Evolutionary conservation across 2,888 invertebrate species (phyloP).

Genomic region (Mimachlamys varia): DNA sequence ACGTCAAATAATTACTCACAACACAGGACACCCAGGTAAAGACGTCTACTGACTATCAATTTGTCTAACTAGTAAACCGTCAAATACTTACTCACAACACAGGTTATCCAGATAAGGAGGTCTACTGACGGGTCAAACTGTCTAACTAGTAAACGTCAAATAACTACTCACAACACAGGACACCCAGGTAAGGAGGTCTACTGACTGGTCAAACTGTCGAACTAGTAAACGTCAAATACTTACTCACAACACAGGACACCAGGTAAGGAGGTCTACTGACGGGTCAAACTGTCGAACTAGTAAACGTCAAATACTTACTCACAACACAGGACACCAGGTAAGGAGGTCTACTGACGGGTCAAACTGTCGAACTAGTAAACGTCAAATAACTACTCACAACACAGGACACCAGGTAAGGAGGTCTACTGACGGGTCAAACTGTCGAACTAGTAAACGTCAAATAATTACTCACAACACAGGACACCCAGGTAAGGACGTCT

Average conservation of each 20-base stretch:
- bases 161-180: constrained; percentile 68
- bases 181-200: constrained; percentile 77
- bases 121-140: too few species aligned
- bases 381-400: too few species aligned
- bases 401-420: constrained; percentile 80
- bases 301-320: too few species aligned
- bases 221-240: too few species aligned
- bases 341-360: not conserved
- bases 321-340: constrained; percentile 80
- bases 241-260: constrained; percentile 76
- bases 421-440: too few species aligned
- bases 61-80: too few species aligned
- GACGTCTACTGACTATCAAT: not conserved
- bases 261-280: constrained; percentile 67
- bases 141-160: too few species aligned
- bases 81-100: constrained; percentile 52
- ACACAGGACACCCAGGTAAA: constrained; percentile 81
- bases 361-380: too few species aligned
- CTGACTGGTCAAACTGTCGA: too few species aligned
- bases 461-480: constrained; percentile 67
- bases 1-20: too few species aligned
- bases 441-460: too few species aligned
- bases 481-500: constrained; percentile 78
- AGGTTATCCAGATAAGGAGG: constrained; percentile 80
- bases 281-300: too few species aligned